Base-by-base conservation (phyloP, 92 coral and sea anemone species). In the Metridium senile region DNA sequence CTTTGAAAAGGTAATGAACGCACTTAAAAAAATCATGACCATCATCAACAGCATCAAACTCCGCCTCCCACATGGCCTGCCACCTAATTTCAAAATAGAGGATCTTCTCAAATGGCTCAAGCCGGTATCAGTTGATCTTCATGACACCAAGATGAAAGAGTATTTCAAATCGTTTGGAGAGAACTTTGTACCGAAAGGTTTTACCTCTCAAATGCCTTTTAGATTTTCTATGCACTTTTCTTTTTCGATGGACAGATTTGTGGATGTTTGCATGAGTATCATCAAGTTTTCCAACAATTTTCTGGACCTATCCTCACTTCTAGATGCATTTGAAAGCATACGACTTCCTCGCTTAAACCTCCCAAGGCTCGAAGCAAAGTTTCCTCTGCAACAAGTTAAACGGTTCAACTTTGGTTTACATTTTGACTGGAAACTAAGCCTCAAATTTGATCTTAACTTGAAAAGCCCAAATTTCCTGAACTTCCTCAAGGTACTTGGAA, bases 191-290 rank as follows among this genome's bases (percentile, higher is more conserved):
- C 99, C 99, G 4, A 77, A 80, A 52, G 90, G 90, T 31, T 92
- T 95, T 83, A 69, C 66, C 11, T 70, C 82, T 13, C 94, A 93
- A 77, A 79, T 95, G 51, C 97, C 97, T 27, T 95, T 95, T 67
- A 85, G 76, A 58, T 79, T 87, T 74, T 78, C 97, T 6, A 62
- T 92, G 19, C 92, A 82, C 58, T 80, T 95, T 23, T 87, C 97
- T 0, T 80, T 87, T 59, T 92, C 93, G 2, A 80, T 95, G 77
- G 89, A 85, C 52, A 80, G 84, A 70, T 95, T 92, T 75, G 82
- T 65, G 64, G 59, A 74, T 8, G 72, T 89, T 26, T 71, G 81
- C 17, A 71, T 89, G 82, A 67, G 80, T 33, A 73, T 92, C n/a
- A 45, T 85, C 45, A 84, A 80, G 30, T 92, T 89, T 74, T 91